phyloP scores from a whole-genome alignment of 2,113 vertebrate species.

The Sardina pilchardus region DNA sequence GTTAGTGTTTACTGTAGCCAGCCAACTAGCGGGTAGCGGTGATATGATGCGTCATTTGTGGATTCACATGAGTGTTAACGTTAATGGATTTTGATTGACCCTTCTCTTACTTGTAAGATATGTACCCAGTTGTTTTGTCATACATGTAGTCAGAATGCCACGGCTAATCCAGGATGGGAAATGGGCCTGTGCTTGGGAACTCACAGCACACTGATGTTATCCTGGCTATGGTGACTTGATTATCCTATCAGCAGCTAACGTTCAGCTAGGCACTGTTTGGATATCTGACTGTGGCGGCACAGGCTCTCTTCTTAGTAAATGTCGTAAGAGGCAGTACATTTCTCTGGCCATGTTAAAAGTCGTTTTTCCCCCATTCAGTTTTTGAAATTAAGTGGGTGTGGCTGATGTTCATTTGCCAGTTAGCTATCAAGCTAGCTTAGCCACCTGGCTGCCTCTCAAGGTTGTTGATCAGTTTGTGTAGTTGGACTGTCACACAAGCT shows the following conservation, averaged over 20 bases:
- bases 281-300: not conserved
- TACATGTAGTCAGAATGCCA: not conserved
- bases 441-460: conserved; percentile 2
- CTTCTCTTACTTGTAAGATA: not conserved
- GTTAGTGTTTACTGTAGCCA: conserved; percentile 38
- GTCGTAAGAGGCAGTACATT: not conserved
- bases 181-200: not conserved
- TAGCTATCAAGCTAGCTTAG: conserved; percentile 20
- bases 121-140: not conserved
- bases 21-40: conserved; percentile 53
- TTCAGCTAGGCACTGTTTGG: not conserved
- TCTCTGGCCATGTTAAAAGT: not conserved
- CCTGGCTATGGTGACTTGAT: conserved; percentile 13
- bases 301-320: not conserved
- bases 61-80: conserved; percentile 18
- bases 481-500: not conserved
- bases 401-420: conserved; percentile 31
- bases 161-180: not conserved
- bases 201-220: not conserved
- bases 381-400: conserved; percentile 19
- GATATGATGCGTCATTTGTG: conserved; percentile 24
- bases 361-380: not conserved
- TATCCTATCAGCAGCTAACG: conserved; percentile 13
- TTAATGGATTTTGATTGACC: not conserved
- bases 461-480: not conserved